Evolutionary conservation across 2,797 vertebrate species (phyloP), one percentile per base, ranked within the genome.

Genomic region (Acomys russatus): DNA sequence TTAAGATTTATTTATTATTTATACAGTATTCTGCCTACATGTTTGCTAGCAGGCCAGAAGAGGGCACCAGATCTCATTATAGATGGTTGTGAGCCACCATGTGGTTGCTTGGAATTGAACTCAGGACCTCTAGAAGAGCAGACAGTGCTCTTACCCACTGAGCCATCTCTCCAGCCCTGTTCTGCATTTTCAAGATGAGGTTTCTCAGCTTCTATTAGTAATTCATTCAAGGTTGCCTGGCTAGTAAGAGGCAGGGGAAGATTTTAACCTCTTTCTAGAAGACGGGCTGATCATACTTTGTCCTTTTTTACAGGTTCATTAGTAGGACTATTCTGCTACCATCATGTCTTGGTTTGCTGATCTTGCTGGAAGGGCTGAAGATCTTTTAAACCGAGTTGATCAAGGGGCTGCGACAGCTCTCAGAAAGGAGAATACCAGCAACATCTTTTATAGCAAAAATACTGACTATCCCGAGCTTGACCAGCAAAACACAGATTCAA

Each of bases 261-360:
- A 79, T 88, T 90, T 93, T 59, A 91, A 8, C 56, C 56, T 11
- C 18, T 85, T 10, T 92, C 15, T 28, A n/a, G 33, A 92, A 4
- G 15, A 66, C 70, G 35, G n/a, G 49, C 35, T 95, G 54, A 92
- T 77, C n/a, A 70, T 49, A 84, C 77, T 33, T 1, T 87, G 38
- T 94, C 64, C 10, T 83, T 51, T 51, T 9, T 28, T 63, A 66
- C 88, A 97, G 97, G 59, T 35, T 96, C 28, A 9, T 82, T 83
- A 25, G 0, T 76, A 96, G 76, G 84, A 77, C 79, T 96, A 6
- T 78, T 80, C 96, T 98, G 91, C 93, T 87, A 91, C 71, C 97
- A 98, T 98, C 96, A 99, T 99, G 99, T 99, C 99, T 97, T 99
- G 99, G 99, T 98, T 99, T 97, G 94, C 98, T 88, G 99, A 99